Base-by-base conservation (phyloP, 1,140 invertebrate genomes). In the Pseudomyrmex dendroicus region DNA sequence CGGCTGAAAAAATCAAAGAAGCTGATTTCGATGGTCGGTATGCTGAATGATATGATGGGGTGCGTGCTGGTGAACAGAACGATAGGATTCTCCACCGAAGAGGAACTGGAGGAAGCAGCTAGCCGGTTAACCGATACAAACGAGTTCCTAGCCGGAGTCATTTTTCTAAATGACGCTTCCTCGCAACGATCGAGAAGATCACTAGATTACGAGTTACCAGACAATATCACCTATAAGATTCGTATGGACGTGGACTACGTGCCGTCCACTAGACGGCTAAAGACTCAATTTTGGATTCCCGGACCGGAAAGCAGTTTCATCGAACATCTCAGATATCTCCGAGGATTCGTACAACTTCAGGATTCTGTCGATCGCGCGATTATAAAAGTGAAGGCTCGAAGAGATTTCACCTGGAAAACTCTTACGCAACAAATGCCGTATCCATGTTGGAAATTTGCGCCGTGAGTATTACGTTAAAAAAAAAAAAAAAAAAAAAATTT, bases 231-330 rank as follows among this genome's bases (percentile, higher is more conserved):
- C 22, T 96, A 96, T 85, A 96, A 96, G 88, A 95, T 96, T 56
- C 94, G 96, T 72, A 96, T 96, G 96, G 96, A 96, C 86, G 95
- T 96, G 13, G 96, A 96, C 73, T 96, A 96, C 83, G 95, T 95
- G 2, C 96, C 96, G 12, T 95, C 96, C 0, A 96, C 96, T 0
- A 95, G 92, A 15, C 94, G 95, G 92, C 90, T 95, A 54, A 95
- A 93, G 91, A 96, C 94, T 84, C 95, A 95, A 72, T 95, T 96
- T 67, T 96, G 96, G 96, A 95, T 95, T 15, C 96, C 96, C 0
- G 96, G 96, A 0, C 96, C 96, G 0, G 95, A 96, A 80, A 92
- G 92, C 1, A 95, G 93, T 84, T 96, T 96, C 91, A 89, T 96
- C 9, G 95, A 96, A 61, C 94, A 96, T 89, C 93, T 96, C 82